Conservation (phyloP, 2,113 vertebrate genomes). For the Crotalus viridis region DNA sequence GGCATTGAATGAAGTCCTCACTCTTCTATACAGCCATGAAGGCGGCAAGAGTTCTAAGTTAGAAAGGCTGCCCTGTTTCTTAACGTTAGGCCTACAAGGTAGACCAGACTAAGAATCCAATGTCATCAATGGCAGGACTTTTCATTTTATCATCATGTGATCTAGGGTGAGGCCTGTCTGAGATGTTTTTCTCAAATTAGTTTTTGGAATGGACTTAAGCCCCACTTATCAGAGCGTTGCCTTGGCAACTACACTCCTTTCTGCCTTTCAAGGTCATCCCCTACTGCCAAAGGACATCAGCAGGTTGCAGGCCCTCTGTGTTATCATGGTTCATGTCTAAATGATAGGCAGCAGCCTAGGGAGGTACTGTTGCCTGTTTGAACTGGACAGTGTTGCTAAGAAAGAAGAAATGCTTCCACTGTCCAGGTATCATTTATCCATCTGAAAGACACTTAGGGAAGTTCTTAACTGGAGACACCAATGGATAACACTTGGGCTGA, state of each 20-base stretch:
- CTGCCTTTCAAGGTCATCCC: not conserved
- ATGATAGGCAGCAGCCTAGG: not conserved
- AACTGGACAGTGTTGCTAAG: not conserved
- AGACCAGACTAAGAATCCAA: not conserved
- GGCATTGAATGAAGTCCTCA: not conserved
- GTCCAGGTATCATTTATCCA: not conserved
- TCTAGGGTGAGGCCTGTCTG: not conserved
- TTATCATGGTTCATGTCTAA: not conserved
- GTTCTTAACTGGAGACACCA: not conserved
- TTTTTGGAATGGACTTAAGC: not conserved
- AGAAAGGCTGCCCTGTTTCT: not conserved
- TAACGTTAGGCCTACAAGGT: not conserved
- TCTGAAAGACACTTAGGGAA: not conserved
- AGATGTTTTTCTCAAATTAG: not conserved
- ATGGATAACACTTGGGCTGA: not conserved
- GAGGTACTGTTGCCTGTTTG: not conserved
- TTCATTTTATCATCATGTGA: not conserved
- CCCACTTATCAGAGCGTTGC: not conserved
- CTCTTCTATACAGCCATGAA: not conserved
- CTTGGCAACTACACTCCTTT: not conserved
- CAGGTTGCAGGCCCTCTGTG: not conserved
- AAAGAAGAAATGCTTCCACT: not conserved
- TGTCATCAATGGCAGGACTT: not conserved
- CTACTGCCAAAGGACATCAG: not conserved
- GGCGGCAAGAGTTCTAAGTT: not conserved